Evolutionary conservation across 2,888 invertebrate species (phyloP).

Genomic region (Leptinotarsa juncta): DNA sequence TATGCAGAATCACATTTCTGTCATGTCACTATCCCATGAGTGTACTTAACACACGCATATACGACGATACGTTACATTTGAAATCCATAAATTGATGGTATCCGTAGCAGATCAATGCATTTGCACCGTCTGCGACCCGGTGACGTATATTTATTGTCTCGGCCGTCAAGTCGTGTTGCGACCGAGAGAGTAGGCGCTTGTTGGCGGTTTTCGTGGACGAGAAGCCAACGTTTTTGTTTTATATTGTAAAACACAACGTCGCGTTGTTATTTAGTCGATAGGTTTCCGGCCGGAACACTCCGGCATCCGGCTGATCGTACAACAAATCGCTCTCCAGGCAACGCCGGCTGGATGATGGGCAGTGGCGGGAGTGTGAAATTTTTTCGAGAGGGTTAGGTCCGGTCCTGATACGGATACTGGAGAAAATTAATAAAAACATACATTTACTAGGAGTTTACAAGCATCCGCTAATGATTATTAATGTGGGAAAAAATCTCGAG

Average conservation of each 20-base stretch:
- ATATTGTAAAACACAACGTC: constrained; percentile 30
- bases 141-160: constrained; percentile 9
- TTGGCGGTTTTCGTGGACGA: constrained; percentile 11
- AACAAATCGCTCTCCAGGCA: constrained; percentile 35
- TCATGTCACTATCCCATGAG: constrained; percentile 5
- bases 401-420: too few species aligned
- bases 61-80: not conserved
- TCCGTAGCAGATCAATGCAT: constrained; percentile 16
- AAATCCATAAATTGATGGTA: not conserved
- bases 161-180: not conserved
- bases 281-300: constrained; percentile 46
- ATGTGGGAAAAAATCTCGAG: too few species aligned
- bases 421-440: too few species aligned
- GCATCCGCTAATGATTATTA: too few species aligned
- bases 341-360: constrained; percentile 21
- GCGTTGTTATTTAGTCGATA: constrained; percentile 44
- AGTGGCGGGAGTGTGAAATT: constrained; percentile 19
- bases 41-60: not conserved
- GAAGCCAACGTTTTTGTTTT: constrained; percentile 27
- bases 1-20: not conserved
- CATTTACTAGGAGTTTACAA: too few species aligned
- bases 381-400: not conserved
- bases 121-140: constrained; percentile 13
- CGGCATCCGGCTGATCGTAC: constrained; percentile 40
- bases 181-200: not conserved